A percentile compares a stretch with the other conserved stretches of the same genome.
Evolutionary conservation across 2,797 vertebrate genomes (phyloP).

Genomic region (Intellagama lesueurii): DNA sequence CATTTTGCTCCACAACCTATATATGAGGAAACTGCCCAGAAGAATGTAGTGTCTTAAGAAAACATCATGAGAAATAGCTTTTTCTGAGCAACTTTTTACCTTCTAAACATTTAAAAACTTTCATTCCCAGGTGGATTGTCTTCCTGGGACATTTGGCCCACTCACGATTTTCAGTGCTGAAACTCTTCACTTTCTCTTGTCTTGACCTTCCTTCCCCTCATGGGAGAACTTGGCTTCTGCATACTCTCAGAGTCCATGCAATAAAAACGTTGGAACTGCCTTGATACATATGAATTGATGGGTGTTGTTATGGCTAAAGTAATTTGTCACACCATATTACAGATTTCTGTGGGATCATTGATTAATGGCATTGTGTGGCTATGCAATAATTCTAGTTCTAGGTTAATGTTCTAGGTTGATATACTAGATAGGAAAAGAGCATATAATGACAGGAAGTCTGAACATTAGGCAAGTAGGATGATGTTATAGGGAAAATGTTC

Average conservation of each 20-base stretch:
- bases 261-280: not conserved
- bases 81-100: not conserved
- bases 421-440: no score
- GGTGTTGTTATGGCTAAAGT: not conserved
- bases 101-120: no score
- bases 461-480: not conserved
- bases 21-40: not conserved
- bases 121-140: not conserved
- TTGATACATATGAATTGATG: not conserved
- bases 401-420: not conserved
- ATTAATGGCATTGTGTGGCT: not conserved
- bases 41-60: not conserved
- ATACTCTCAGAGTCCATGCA: not conserved
- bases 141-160: not conserved
- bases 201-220: no score
- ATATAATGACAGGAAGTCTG: not conserved
- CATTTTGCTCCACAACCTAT: not conserved
- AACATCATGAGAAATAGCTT: not conserved
- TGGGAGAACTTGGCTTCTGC: not conserved
- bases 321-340: not conserved
- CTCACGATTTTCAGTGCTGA: not conserved
- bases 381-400: not conserved
- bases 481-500: not conserved
- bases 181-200: not conserved
- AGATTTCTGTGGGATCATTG: not conserved